A percentile compares a stretch with the other conserved stretches of the same genome.
phyloP scores from a whole-genome alignment of 2,888 invertebrate genomes.

The Frankliniella fusca region DNA sequence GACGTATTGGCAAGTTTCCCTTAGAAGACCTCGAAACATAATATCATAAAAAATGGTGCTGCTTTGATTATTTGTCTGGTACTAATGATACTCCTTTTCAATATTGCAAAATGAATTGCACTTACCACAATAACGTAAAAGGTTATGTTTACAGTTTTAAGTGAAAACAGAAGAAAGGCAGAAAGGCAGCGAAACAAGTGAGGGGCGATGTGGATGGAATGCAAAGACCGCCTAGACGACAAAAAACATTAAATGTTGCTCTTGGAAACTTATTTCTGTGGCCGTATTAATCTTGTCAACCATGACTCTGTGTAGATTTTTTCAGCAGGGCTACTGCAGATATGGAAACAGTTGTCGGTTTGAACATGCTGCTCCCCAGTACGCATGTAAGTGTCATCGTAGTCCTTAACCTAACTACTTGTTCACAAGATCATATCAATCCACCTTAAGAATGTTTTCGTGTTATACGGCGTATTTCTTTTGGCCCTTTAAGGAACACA shows the following conservation, averaged over 20 bases:
- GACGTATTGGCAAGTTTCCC: not conserved
- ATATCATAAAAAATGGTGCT: not conserved
- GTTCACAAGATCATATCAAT: not conserved
- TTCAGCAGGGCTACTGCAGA: not conserved
- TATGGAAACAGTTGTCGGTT: not conserved
- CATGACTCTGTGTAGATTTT: not conserved
- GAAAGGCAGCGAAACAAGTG: not conserved
- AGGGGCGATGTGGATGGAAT: not conserved
- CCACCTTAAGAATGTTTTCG: not conserved
- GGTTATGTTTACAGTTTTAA: constrained; percentile 3
- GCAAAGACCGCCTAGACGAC: no score
- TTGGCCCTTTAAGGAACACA: no score
- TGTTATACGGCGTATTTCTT: not conserved
- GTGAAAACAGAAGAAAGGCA: not conserved
- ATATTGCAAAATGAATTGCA: not conserved
- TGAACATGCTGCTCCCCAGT: not conserved
- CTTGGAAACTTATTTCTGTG: not conserved
- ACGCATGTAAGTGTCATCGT: not conserved
- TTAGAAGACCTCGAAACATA: not conserved
- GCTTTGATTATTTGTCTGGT: not conserved
- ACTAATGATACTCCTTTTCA: not conserved
- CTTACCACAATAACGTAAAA: not conserved
- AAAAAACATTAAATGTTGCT: no score
- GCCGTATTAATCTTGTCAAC: not conserved
- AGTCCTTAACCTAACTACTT: not conserved